Base-by-base conservation (phyloP, 2,888 invertebrate genomes). In the Athrips mouffetella region DNA sequence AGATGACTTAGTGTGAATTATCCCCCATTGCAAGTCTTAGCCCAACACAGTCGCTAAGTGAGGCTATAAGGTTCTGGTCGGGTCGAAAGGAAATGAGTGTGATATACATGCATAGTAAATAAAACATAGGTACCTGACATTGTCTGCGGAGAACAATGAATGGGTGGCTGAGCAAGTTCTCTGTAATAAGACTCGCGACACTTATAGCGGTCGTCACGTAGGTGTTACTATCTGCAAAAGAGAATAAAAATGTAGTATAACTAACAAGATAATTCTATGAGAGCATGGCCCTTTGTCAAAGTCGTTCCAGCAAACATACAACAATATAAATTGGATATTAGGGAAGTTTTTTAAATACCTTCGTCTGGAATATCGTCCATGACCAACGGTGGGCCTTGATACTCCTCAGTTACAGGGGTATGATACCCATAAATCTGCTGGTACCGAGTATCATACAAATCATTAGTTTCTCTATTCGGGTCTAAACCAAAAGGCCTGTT, bases 111-210 rank as follows among this genome's bases (percentile, higher is more conserved):
- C 3, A 33, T 23, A 2, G 8, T 15, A 48, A 33, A 33, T 11
- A 33, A 6, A 6, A 45, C 30, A 31, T 16, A n/a, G n/a, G n/a
- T n/a, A 96, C 96, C 91, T 98, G 98, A 74, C 98, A 98, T 82
- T 98, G 98, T 67, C 98, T 91, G 59, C 98, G 89, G 47, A 98
- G 77, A 0, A 98, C 98, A 66, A 97, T 91, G 75, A 97, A 98
- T 10, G 98, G 98, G 89, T 98, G 98, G 66, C 96, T 95, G 47
- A 98, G 86, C 44, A 98, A 86, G 83, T 96, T 96, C 84, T 95
- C 96, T 45, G 97, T 95, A 42, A 97, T 92, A 50, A 97, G 89
- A 78, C 96, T 97, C 49, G 93, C 94, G 63, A 95, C 90, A 62
- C 94, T 93, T 53, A 96, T 94, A 54, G 95, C 94, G 58, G 93